Base-by-base conservation (phyloP, 1,140 invertebrate species). In the Melitaea cinxia region DNA sequence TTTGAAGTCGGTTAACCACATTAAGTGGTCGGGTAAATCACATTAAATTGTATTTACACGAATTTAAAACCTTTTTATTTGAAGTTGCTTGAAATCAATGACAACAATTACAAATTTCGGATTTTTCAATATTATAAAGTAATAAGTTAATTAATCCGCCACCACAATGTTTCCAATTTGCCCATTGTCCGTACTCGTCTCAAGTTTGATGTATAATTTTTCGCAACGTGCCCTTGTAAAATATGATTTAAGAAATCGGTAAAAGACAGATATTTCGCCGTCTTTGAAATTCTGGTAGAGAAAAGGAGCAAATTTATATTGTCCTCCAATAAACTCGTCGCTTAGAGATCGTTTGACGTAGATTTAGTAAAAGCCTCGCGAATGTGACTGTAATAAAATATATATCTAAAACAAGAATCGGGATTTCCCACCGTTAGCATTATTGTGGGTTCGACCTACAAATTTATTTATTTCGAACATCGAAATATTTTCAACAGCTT, bases 341-440 rank as follows among this genome's bases (percentile, higher is more conserved):
- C 52, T 54, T 63, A 35, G 53, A 59, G 39, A 19, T 49, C 35
- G 53, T 33, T 49, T 53, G 19, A 24, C 54, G 55, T 56, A 54
- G 60, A 56, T 63, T 47, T 55, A 23, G 39, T 26, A n/a, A 63
- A 56, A 30, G 39, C 37, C 39, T 10, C 7, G 35, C 52, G 53
- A 49, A 63, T 63, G 61, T 63, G 61, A 63, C 52, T 53, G 53
- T 47, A 56, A 56, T 56, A 42, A 14, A 37, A 42, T 52, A 61
- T 21, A 50, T 0, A 26, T 21, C 21, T 52, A 33, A 21, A 19
- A 54, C 30, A 53, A 54, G 37, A 4, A 23, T 23, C 49, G 49
- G 33, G 33, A 54, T 52, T 60, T 50, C 57, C 14, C 47, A 10
- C 30, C 9, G 28, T 49, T 19, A 17, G n/a, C 45, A 15, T 12